Percentiles rank a stretch among this genome's conserved stretches.
phyloP scores from a whole-genome alignment of 2,797 vertebrate genomes.

The Sus cebifrons region DNA sequence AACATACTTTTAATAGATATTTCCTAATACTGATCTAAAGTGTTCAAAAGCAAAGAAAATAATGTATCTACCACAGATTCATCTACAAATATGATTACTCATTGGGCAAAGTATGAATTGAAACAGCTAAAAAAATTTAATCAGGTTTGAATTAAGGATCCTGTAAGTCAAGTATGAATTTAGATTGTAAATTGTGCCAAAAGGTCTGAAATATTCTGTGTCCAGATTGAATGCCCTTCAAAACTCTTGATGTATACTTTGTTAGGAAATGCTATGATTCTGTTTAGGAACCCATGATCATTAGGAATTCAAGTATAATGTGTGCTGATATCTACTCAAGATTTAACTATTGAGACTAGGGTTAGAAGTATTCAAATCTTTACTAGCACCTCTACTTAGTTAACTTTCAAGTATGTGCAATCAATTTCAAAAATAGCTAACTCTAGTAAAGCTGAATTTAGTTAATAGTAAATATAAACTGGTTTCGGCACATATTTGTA shows the following conservation, averaged over 20 bases:
- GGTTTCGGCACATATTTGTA: neutral
- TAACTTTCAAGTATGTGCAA: constrained; percentile 4
- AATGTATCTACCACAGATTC: constrained; percentile 66
- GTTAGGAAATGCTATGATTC: neutral
- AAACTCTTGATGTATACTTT: constrained; percentile 15
- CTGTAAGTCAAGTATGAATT: constrained; percentile 64
- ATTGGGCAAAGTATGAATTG: constrained; percentile 55
- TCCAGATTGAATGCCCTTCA: neutral
- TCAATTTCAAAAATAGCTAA: neutral
- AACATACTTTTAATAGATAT: constrained; percentile 62
- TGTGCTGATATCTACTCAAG: neutral
- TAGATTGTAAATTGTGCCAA: constrained; percentile 33
- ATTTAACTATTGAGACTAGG: neutral
- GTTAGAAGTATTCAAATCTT: neutral
- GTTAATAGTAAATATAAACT: neutral
- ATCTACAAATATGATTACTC: constrained; percentile 64
- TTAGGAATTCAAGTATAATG: neutral
- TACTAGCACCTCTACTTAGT: neutral
- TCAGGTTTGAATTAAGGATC: constrained; percentile 74
- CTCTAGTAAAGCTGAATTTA: neutral
- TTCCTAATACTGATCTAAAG: constrained; percentile 73
- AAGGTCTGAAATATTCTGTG: constrained; percentile 8
- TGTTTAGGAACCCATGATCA: constrained; percentile 33
- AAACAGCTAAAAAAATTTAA: constrained; percentile 71
- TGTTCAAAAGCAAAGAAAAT: constrained; percentile 80